Evolutionary conservation across 2,888 invertebrate species (phyloP).

Genomic region (Nemotelus nigrinus): DNA sequence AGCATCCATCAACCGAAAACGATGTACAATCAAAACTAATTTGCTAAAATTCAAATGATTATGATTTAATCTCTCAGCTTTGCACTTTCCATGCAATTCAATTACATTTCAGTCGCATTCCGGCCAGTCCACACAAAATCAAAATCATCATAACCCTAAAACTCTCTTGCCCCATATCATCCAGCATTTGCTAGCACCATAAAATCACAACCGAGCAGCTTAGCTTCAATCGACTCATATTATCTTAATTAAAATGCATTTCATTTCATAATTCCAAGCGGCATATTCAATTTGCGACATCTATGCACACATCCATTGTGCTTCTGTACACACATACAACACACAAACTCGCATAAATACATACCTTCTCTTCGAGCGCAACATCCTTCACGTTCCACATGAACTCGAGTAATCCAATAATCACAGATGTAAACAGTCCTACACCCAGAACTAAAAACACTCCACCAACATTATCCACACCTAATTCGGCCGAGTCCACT

Average conservation of each 20-base stretch:
- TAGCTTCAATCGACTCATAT: not conserved
- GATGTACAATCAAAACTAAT: too few relatives aligned
- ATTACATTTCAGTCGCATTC: too few relatives aligned
- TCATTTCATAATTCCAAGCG: not conserved
- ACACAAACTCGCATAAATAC: not conserved
- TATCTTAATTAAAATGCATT: constrained; percentile 26
- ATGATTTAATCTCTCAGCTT: too few relatives aligned
- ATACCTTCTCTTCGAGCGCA: constrained; percentile 79
- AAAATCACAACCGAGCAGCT: not conserved
- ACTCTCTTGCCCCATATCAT: too few relatives aligned
- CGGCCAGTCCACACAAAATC: too few relatives aligned
- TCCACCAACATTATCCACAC: constrained; percentile 81
- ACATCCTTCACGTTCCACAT: constrained; percentile 84
- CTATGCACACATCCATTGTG: too few relatives aligned
- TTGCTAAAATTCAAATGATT: too few relatives aligned
- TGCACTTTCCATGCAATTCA: too few relatives aligned
- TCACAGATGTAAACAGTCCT: constrained; percentile 77
- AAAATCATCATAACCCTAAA: too few relatives aligned
- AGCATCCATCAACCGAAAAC: too few relatives aligned
- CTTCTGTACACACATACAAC: not conserved
- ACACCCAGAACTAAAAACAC: constrained; percentile 85
- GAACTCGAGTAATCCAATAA: constrained; percentile 85
- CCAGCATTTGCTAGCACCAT: too few relatives aligned
- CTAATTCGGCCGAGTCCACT: constrained; percentile 60
- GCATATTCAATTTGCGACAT: too few relatives aligned